phyloP scores from a whole-genome alignment of 2,888 invertebrate species.

The Leptura quadrifasciata region DNA sequence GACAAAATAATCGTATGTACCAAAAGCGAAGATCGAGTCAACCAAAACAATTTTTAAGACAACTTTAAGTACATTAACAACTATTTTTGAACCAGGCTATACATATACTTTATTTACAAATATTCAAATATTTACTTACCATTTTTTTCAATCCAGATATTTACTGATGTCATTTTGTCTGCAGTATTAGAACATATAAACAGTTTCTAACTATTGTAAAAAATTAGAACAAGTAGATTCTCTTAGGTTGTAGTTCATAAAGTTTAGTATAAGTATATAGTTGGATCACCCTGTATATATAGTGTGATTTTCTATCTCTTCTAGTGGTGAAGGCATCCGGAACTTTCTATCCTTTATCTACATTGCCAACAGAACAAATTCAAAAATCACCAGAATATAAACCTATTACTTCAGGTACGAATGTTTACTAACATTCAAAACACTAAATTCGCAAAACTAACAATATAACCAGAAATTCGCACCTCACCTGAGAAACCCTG shows the following conservation, averaged over 20 bases:
- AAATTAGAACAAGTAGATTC: slow-evolving; percentile 8
- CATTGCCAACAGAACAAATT: slow-evolving; percentile 76
- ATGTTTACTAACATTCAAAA: slow-evolving; percentile 63
- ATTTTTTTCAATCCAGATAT: neutral
- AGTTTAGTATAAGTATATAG: slow-evolving; percentile 20
- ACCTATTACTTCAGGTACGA: slow-evolving; percentile 76
- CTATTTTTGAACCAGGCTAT: too few relatives aligned
- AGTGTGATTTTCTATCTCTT: slow-evolving; percentile 72
- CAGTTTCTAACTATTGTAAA: neutral
- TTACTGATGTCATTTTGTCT: neutral
- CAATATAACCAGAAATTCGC: neutral
- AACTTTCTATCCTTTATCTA: slow-evolving; percentile 91
- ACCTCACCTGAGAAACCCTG: neutral
- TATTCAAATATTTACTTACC: too few relatives aligned
- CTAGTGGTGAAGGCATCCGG: slow-evolving; percentile 95
- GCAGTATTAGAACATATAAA: neutral
- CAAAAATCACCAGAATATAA: slow-evolving; percentile 76
- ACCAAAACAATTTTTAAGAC: too few relatives aligned
- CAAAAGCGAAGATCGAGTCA: too few relatives aligned
- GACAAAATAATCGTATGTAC: too few relatives aligned
- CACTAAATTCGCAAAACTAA: slow-evolving; percentile 28
- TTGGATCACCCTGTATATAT: slow-evolving; percentile 59
- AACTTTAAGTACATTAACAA: too few relatives aligned
- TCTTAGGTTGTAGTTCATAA: slow-evolving; percentile 23
- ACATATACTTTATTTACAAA: too few relatives aligned